Conservation (phyloP, 1,140 invertebrate species). For the Gryon sp. region DNA sequence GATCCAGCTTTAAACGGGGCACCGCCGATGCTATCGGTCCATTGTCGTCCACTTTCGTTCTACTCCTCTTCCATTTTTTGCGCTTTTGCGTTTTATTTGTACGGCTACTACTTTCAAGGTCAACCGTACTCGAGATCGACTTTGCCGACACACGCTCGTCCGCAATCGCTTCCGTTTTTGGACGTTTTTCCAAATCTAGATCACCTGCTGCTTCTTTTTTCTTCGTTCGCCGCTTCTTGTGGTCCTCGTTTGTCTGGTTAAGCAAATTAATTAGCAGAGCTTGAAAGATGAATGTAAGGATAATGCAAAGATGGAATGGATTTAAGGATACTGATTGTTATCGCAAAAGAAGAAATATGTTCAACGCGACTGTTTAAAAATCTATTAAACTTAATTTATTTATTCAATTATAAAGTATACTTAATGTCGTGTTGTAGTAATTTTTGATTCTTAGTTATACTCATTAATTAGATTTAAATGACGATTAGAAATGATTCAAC, state of each 20-base stretch:
- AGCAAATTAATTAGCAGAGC: constrained; percentile 61
- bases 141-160: constrained; percentile 1
- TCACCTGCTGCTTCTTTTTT: constrained; percentile 19
- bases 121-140: background rate
- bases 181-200: constrained; percentile 4
- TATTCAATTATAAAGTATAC: no score
- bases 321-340: no score
- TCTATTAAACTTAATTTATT: no score
- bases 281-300: constrained; percentile 46
- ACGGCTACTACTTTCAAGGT: constrained; percentile 13
- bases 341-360: no score
- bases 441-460: no score
- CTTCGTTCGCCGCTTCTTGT: constrained; percentile 30
- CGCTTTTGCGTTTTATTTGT: constrained; percentile 26
- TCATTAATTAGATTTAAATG: no score
- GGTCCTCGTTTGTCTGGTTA: constrained; percentile 37
- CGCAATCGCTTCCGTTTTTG: constrained; percentile 4
- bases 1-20: constrained; percentile 26
- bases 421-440: no score
- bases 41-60: constrained; percentile 35
- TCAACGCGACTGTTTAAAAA: no score
- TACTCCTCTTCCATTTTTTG: constrained; percentile 25
- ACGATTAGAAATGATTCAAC: no score
- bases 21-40: constrained; percentile 14
- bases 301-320: constrained; percentile 10